Base-by-base conservation (phyloP, 1,140 invertebrate species). In the Papilio machaon region DNA sequence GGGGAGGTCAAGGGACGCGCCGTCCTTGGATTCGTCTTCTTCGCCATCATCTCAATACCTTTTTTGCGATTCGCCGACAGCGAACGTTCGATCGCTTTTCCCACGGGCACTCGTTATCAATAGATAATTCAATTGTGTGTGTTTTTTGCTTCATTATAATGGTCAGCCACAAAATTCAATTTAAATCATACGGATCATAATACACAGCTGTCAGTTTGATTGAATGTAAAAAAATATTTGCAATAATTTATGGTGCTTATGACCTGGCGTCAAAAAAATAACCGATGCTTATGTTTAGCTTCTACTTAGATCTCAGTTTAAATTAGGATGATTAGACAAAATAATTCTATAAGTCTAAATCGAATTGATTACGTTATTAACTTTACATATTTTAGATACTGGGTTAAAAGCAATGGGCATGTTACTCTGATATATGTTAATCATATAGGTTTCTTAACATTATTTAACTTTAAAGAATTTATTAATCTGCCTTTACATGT, bases 51-150 rank as follows among this genome's bases (percentile, higher is more conserved):
- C 87, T 88, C 86, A 88, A 88, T 88, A 89, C 91, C 90, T 92
- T 93, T 94, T 94, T 94, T 94, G 89, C 90, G 90, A 90, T 88
- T 82, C 89, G 91, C 89, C 91, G 87, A 91, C 90, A 89, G 90
- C 91, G 88, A 92, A 92, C 88, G 89, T 87, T 76, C 85, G 88
- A 92, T 90, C 85, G 80, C 84, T 87, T 88, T 92, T 94, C 92
- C 88, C 92, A 94, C 91, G 91, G 84, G 89, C 80, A 84, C 78
- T 74, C 77, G 87, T 85, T 89, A 91, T 90, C 85, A 88, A 91
- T 91, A 91, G 88, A 86, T 82, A 80, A 82, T 86, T 85, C 88
- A 90, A 90, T 91, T 89, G 89, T 88, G 86, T 88, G 85, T 84
- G 87, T 88, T 92, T 91, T 92, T 91, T 90, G 90, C 46, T 76